A percentile compares a stretch with the other conserved stretches of the same genome.
Conservation (phyloP, 2,888 invertebrate genomes). For the Gymnocheta viridis region DNA sequence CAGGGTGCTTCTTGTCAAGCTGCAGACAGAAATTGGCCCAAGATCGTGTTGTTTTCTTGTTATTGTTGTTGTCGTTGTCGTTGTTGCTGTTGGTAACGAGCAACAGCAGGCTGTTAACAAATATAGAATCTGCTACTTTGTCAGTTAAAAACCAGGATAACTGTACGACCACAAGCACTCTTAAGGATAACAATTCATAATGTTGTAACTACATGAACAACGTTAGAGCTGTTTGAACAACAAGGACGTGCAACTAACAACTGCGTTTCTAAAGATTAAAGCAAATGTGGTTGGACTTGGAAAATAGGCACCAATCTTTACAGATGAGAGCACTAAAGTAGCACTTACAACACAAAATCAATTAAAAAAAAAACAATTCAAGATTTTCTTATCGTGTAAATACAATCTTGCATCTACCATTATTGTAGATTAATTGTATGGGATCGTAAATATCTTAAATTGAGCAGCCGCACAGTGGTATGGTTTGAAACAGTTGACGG, state of each 20-base stretch:
- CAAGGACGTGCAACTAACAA: conserved; percentile 1
- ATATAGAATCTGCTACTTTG: conserved; percentile 26
- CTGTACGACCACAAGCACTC: conserved; percentile 24
- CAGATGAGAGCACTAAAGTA: background rate
- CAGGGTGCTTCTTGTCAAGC: conserved; percentile 10
- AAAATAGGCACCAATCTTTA: background rate
- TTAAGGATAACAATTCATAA: conserved; percentile 16
- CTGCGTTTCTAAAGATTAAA: background rate
- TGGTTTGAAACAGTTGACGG: too few relatives aligned
- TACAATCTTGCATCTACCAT: too few relatives aligned
- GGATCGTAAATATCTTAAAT: too few relatives aligned
- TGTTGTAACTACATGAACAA: background rate
- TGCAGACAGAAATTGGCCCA: conserved; percentile 26
- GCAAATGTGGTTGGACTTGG: conserved; percentile 3
- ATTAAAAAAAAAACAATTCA: too few relatives aligned
- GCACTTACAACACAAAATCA: too few relatives aligned
- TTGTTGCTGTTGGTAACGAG: background rate
- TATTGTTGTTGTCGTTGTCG: too few relatives aligned
- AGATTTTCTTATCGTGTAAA: too few relatives aligned
- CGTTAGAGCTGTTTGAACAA: background rate
- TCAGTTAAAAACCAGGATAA: conserved; percentile 44
- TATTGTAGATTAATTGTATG: too few relatives aligned
- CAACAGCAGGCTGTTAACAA: conserved; percentile 38
- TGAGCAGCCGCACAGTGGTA: too few relatives aligned
- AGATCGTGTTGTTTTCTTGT: conserved; percentile 14